Conservation (phyloP, 2,797 vertebrate genomes). For the Stomatorhinus walkeri region DNA sequence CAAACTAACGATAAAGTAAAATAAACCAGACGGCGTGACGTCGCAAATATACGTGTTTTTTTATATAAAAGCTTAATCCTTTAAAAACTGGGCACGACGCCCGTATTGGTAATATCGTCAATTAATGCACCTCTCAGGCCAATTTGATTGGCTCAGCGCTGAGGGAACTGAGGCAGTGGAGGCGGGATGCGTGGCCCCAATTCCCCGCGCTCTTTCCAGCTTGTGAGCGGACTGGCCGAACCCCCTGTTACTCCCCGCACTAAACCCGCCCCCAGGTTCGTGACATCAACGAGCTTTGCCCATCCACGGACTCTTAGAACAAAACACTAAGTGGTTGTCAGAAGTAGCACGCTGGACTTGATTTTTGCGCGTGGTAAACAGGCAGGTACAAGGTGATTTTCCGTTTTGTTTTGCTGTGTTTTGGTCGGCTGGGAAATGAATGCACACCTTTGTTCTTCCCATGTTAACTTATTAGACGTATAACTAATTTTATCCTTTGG, state of each 20-base stretch:
- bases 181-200: background rate
- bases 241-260: conserved; percentile 44
- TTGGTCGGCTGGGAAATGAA: conserved; percentile 5
- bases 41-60: background rate
- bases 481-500: conserved; percentile 36
- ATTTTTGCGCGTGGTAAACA: conserved; percentile 35
- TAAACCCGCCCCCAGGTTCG: conserved; percentile 47
- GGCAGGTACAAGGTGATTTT: background rate
- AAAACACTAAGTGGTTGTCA: conserved; percentile 64
- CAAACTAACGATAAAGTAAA: background rate
- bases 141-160: background rate
- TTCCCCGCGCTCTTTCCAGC: conserved; percentile 21
- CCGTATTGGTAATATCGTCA: background rate
- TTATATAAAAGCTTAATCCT: background rate
- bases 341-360: conserved; percentile 46
- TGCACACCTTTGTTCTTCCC: background rate
- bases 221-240: conserved; percentile 29
- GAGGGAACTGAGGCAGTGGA: background rate
- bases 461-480: conserved; percentile 34
- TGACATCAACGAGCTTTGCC: conserved; percentile 60
- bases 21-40: background rate
- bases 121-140: background rate
- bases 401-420: background rate
- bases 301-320: conserved; percentile 39
- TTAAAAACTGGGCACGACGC: background rate